These are phyloP conservation scores for Mormyrus hasselquistii DNA, from an alignment of 2,797 vertebrate species.

Conservation along the genomic window DNA sequence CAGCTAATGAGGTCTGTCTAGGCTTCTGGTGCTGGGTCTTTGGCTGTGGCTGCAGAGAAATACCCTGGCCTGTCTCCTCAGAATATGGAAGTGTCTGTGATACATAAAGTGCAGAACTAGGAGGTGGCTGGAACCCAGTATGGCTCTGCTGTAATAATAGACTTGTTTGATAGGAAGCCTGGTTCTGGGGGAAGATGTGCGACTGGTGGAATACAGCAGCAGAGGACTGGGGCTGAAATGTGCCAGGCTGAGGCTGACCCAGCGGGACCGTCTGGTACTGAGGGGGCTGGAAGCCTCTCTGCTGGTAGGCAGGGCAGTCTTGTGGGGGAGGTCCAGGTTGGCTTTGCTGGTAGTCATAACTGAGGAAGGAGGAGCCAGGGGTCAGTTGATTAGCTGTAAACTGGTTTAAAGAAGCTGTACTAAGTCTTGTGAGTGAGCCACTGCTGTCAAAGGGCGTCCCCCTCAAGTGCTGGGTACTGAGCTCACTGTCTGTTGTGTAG, in stretches of 20 bases:
- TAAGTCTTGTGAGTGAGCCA: slow-evolving; percentile 66
- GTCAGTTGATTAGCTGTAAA: slow-evolving; percentile 72
- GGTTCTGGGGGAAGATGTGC: slow-evolving; percentile 66
- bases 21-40: slow-evolving; percentile 83
- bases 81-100: slow-evolving; percentile 74
- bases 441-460: slow-evolving; percentile 67
- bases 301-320: slow-evolving; percentile 51
- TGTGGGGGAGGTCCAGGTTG: slow-evolving; percentile 57
- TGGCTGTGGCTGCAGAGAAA: slow-evolving; percentile 71
- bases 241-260: slow-evolving; percentile 77
- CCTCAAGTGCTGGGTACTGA: slow-evolving; percentile 83
- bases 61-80: slow-evolving; percentile 64
- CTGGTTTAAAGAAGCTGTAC: slow-evolving; percentile 70
- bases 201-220: slow-evolving; percentile 69
- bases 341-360: slow-evolving; percentile 74
- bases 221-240: slow-evolving; percentile 70
- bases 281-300: slow-evolving; percentile 65
- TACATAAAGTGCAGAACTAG: slow-evolving; percentile 75
- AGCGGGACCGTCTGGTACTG: slow-evolving; percentile 69
- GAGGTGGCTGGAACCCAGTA: slow-evolving; percentile 69
- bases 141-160: slow-evolving; percentile 68
- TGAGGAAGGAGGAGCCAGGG: slow-evolving; percentile 68
- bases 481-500: slow-evolving; percentile 94
- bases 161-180: slow-evolving; percentile 76
- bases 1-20: slow-evolving; percentile 83